Evolutionary conservation across 2,113 vertebrate genomes (phyloP).

Genomic region (Hippolais icterina): DNA sequence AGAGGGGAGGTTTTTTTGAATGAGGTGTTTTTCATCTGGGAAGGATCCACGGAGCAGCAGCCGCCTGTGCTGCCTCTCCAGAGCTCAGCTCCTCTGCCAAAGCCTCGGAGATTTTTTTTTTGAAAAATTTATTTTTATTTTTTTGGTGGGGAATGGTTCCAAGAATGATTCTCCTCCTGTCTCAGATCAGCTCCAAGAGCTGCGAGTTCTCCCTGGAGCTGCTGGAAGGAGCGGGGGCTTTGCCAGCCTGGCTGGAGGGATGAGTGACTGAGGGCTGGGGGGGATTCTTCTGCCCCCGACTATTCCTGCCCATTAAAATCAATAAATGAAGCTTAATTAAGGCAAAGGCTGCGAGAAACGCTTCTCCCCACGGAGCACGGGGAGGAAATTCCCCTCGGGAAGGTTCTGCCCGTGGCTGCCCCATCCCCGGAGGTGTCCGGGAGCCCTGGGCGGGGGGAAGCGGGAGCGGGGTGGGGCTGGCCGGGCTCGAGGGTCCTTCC

Average conservation of each 20-base stretch:
- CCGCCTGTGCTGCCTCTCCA: background rate
- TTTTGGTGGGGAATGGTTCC: background rate
- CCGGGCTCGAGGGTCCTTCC: fast-evolving
- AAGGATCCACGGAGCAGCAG: background rate
- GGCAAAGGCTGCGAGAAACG: background rate
- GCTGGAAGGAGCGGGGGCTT: background rate
- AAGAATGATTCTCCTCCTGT: background rate
- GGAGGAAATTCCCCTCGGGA: background rate
- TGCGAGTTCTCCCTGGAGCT: background rate
- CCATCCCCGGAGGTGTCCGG: background rate
- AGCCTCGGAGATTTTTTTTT: background rate
- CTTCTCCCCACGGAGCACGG: background rate
- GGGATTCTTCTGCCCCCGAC: background rate
- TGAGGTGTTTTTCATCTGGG: background rate
- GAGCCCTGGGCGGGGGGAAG: fast-evolving
- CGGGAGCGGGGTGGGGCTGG: background rate
- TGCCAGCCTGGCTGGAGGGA: background rate
- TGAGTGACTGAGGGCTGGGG: background rate
- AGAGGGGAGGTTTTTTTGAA: background rate
- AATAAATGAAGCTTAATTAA: background rate
- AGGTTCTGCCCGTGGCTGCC: background rate
- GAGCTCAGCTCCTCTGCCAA: background rate
- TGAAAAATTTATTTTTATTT: background rate
- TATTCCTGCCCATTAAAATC: background rate
- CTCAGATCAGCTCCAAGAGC: background rate